These are phyloP conservation scores for Microctonus aethiopoides DNA, from an alignment of 2,888 invertebrate genomes.

Conservation along the genomic window DNA sequence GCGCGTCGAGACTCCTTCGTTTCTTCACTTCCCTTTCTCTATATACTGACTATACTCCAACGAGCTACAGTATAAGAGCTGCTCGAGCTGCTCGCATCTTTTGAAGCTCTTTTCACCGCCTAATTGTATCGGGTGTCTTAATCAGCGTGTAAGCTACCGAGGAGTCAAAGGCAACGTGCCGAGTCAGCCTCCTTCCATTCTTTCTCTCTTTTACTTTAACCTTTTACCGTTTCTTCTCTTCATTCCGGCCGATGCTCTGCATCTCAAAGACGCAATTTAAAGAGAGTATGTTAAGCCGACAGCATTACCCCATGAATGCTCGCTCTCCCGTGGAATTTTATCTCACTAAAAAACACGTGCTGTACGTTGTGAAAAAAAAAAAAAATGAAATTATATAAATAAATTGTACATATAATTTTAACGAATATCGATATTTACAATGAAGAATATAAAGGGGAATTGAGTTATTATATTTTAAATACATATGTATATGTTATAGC, in stretches of 20 bases:
- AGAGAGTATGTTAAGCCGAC: constrained; percentile 58
- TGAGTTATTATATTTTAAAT: constrained; percentile 1
- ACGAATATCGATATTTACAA: constrained; percentile 30
- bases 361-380: background rate
- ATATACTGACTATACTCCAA: constrained; percentile 12
- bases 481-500: background rate
- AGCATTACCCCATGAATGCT: constrained; percentile 30
- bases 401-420: constrained; percentile 20
- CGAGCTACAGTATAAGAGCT: background rate
- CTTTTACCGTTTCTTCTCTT: constrained; percentile 38
- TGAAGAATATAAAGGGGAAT: background rate
- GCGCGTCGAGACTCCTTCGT: constrained; percentile 25
- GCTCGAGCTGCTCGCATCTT: constrained; percentile 48
- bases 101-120: constrained; percentile 61
- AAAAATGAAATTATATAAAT: background rate
- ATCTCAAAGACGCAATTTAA: constrained; percentile 65
- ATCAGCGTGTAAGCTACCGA: constrained; percentile 64
- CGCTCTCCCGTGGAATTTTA: constrained; percentile 13
- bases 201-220: constrained; percentile 29
- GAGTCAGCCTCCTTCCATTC: constrained; percentile 37
- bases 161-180: constrained; percentile 51
- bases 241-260: constrained; percentile 54
- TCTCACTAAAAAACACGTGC: background rate
- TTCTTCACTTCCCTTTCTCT: constrained; percentile 27
- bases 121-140: constrained; percentile 66